Base-by-base conservation (phyloP, 2,113 vertebrate genomes). In the Tetraodon nigroviridis region DNA sequence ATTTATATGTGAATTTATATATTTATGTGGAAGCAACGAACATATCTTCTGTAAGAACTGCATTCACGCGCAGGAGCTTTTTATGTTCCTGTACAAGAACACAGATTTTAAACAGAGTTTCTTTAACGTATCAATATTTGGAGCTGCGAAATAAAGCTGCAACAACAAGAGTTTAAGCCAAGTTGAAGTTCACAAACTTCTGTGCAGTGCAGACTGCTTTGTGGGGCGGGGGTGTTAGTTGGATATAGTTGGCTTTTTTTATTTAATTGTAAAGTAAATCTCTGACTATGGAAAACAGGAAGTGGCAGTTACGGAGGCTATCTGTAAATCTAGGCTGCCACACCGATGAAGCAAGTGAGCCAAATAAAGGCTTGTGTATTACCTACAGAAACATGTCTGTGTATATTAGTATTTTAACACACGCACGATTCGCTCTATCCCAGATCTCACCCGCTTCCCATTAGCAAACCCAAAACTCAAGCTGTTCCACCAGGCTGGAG, bases 111-210 rank as follows among this genome's bases (percentile, higher is more conserved):
- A 37, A 11, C 7, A 37, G 32, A 37, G 24, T 27, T 27, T 6
- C 24, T 27, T 27, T 6, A 37, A 37, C 32, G 12, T 12, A 37
- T 37, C 10, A 37, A 37, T 37, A 37, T 11, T 37, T 12, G 32
- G 32, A 37, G 4, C 11, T 37, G 12, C 11, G n/a, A 64, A 24
- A 44, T 64, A 27, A 14, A 42, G 42, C 12, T 48, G 57, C 61
- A 45, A 32, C 49, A 10, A 37, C 16, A 21, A 27, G 1, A 51
- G 67, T 47, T 71, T 29, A 13, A 67, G 82, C 88, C 79, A 86
- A 79, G 62, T 79, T 81, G 85, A 91, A 91, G 92, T 92, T 91
- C 92, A 66, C 6, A 22, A 58, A 52, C 64, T 58, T 18, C 40
- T 20, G 11, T 40, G n/a, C n/a, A 17, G 24, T n/a, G 15, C 29